These are phyloP conservation scores for Agonum fuliginosum DNA, from an alignment of 2,888 invertebrate species.

Conservation along the genomic window DNA sequence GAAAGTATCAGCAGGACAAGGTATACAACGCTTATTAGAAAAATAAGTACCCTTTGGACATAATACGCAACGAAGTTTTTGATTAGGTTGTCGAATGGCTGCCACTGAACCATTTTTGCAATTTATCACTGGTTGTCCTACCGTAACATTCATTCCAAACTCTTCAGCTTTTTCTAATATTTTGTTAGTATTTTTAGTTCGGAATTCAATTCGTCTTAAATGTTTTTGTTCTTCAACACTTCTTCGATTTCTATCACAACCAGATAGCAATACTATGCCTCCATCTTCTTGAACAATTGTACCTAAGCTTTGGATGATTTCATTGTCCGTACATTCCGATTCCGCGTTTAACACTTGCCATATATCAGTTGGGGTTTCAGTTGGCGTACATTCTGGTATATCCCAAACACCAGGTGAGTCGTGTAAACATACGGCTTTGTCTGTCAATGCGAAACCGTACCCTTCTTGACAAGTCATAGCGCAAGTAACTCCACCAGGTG, in stretches of 20 bases:
- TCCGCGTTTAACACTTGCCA: constrained; percentile 49
- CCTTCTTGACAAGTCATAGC: constrained; percentile 77
- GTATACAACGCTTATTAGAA: constrained; percentile 74
- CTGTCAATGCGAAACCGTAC: constrained; percentile 75
- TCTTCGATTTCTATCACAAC: constrained; percentile 36
- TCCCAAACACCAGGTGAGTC: constrained; percentile 49
- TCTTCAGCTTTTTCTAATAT: constrained; percentile 41
- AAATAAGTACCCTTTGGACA: constrained; percentile 81
- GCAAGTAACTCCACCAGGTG: constrained; percentile 71
- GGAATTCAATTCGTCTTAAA: constrained; percentile 37
- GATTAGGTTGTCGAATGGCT: constrained; percentile 17
- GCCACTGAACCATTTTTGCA: constrained; percentile 56
- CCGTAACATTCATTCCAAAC: constrained; percentile 28
- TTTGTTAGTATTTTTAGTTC: constrained; percentile 38
- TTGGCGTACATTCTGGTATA: constrained; percentile 57
- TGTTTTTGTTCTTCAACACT: constrained; percentile 23
- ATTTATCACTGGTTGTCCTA: constrained; percentile 38
- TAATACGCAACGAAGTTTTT: constrained; percentile 71
- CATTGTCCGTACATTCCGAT: constrained; percentile 42
- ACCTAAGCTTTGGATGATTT: constrained; percentile 29
- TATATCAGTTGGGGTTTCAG: constrained; percentile 44
- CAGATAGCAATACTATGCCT: constrained; percentile 28
- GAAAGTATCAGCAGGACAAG: constrained; percentile 77
- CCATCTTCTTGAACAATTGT: constrained; percentile 52
- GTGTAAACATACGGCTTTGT: constrained; percentile 46